Evolutionary conservation across 2,797 vertebrate genomes (phyloP).

Genomic region (Hirundo rustica): DNA sequence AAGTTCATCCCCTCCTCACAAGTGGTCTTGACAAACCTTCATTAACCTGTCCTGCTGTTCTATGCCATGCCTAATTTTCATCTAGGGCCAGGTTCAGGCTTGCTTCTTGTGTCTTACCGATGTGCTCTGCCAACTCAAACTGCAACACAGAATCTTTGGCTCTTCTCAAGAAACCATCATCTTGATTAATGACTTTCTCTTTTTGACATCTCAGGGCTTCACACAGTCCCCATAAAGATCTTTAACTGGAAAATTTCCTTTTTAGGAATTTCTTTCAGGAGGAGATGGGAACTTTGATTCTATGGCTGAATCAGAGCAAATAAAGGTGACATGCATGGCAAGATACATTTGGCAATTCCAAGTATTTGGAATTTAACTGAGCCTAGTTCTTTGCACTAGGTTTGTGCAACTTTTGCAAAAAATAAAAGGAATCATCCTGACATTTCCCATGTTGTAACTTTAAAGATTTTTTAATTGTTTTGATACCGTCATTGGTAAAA

Average conservation of each 20-base stretch:
- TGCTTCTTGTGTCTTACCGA: neutral
- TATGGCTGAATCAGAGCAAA: neutral
- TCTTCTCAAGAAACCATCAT: neutral
- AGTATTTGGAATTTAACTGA: neutral
- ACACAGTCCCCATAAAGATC: neutral
- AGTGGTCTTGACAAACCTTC: conserved; percentile 26
- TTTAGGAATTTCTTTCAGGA: neutral
- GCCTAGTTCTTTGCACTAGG: neutral
- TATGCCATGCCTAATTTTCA: neutral
- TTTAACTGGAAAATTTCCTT: neutral
- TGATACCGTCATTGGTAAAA: neutral
- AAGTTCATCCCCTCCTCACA: conserved; percentile 40
- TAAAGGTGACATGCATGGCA: neutral
- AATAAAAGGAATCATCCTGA: neutral
- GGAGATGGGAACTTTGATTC: neutral
- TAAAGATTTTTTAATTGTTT: neutral
- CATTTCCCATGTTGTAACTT: neutral
- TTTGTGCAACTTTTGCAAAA: neutral
- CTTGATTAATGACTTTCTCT: neutral
- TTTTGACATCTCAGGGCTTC: neutral
- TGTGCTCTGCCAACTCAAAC: neutral
- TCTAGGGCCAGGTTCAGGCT: neutral
- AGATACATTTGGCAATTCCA: neutral
- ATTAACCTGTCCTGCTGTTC: conserved; percentile 36
- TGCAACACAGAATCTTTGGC: neutral